Percentiles rank a stretch among this genome's conserved stretches.
These are phyloP conservation scores for Epistrophella euchroma DNA, from an alignment of 2,888 invertebrate species.

Conservation along the genomic window DNA sequence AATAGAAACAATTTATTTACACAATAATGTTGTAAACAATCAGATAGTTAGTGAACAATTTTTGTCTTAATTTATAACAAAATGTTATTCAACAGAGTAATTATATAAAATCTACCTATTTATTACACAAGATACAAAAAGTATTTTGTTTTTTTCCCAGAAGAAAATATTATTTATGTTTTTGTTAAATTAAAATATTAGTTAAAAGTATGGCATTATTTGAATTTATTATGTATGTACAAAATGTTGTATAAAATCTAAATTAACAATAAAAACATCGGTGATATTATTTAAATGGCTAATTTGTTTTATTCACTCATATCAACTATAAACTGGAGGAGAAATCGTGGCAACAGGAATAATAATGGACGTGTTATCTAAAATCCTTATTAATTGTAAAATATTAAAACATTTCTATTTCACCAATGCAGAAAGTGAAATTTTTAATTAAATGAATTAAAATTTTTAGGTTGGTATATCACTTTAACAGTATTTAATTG, in stretches of 20 bases:
- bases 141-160: background rate
- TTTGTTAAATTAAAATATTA: slow-evolving; percentile 23
- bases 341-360: too few species aligned
- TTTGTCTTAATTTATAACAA: slow-evolving; percentile 33
- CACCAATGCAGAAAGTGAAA: too few species aligned
- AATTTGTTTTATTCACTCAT: background rate
- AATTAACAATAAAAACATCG: slow-evolving; percentile 76
- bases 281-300: slow-evolving; percentile 72
- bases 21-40: slow-evolving; percentile 72
- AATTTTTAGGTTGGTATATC: too few species aligned
- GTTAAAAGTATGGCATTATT: slow-evolving; percentile 44
- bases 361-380: too few species aligned
- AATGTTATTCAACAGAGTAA: slow-evolving; percentile 40
- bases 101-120: slow-evolving; percentile 31
- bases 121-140: slow-evolving; percentile 19
- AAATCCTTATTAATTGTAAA: too few species aligned
- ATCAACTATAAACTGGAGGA: too few species aligned
- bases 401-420: too few species aligned
- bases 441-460: too few species aligned
- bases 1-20: slow-evolving; percentile 56
- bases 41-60: slow-evolving; percentile 61
- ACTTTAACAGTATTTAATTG: too few species aligned
- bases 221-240: slow-evolving; percentile 67
- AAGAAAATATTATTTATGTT: slow-evolving; percentile 1
- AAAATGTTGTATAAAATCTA: slow-evolving; percentile 70